Conservation (phyloP, 2,113 vertebrate species). For the Elephas maximus region DNA sequence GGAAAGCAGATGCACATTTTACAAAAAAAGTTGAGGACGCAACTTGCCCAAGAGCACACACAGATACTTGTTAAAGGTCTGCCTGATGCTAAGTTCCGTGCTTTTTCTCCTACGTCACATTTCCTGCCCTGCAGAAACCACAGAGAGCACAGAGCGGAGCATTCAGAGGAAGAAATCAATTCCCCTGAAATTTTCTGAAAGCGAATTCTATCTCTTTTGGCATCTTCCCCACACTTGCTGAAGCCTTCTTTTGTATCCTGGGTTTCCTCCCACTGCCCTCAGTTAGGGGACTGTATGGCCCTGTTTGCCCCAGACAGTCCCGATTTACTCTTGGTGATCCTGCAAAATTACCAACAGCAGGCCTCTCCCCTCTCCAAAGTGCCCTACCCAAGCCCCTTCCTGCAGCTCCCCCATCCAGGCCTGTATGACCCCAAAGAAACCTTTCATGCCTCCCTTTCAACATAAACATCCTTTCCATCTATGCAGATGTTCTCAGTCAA, state of each 20-base stretch:
- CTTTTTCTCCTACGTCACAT: neutral
- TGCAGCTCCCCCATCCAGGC: neutral
- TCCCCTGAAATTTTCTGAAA: neutral
- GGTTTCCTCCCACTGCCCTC: neutral
- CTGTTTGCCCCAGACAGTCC: neutral
- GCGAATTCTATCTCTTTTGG: slow-evolving; percentile 4
- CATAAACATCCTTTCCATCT: neutral
- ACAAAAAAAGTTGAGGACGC: neutral
- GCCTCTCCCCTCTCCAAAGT: neutral
- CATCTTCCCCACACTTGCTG: neutral
- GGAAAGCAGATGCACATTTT: neutral
- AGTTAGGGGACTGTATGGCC: neutral
- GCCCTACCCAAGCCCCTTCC: neutral
- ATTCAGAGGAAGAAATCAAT: slow-evolving; percentile 56
- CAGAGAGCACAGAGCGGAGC: slow-evolving; percentile 22
- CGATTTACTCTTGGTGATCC: neutral
- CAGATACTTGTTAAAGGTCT: neutral
- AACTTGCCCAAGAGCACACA: neutral
- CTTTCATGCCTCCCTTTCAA: neutral
- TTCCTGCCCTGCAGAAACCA: slow-evolving; percentile 1
- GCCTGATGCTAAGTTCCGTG: neutral
- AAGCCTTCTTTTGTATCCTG: slow-evolving; percentile 25
- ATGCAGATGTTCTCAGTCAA: neutral
- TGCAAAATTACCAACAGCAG: neutral
- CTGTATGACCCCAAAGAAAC: neutral